Evolutionary conservation across 2,888 invertebrate genomes (phyloP).

Genomic region (Thecocarcelia acutangulata): DNA sequence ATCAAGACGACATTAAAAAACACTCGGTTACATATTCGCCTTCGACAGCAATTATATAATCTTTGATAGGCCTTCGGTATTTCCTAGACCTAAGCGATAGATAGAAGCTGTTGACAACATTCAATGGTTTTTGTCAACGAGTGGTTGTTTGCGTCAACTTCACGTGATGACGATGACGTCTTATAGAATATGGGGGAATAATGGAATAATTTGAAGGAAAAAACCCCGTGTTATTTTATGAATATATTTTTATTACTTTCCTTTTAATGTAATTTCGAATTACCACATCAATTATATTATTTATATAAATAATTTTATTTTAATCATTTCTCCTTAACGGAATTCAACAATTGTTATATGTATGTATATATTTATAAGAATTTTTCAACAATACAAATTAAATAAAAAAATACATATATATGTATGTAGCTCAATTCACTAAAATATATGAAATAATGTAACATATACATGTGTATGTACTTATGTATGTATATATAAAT

Average conservation of each 20-base stretch:
- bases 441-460: constrained; percentile 34
- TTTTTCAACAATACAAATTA: constrained; percentile 57
- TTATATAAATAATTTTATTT: constrained; percentile 37
- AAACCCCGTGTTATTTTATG: constrained; percentile 18
- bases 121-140: no score
- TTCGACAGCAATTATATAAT: no score
- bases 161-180: no score
- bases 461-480: constrained; percentile 33
- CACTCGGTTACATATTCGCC: no score
- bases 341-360: constrained; percentile 63
- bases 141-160: no score
- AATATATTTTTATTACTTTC: constrained; percentile 43
- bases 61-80: no score
- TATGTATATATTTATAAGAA: constrained; percentile 34
- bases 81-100: no score
- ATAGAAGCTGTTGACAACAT: no score
- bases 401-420: constrained; percentile 20
- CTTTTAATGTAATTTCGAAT: constrained; percentile 48
- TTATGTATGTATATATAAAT: constrained; percentile 25
- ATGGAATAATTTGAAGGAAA: no score
- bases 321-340: constrained; percentile 41
- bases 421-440: constrained; percentile 25
- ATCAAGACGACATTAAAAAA: no score
- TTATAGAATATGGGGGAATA: no score
- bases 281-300: constrained; percentile 59